Evolutionary conservation across 2,888 invertebrate species (phyloP).

Genomic region (Epsilonema sp.): DNA sequence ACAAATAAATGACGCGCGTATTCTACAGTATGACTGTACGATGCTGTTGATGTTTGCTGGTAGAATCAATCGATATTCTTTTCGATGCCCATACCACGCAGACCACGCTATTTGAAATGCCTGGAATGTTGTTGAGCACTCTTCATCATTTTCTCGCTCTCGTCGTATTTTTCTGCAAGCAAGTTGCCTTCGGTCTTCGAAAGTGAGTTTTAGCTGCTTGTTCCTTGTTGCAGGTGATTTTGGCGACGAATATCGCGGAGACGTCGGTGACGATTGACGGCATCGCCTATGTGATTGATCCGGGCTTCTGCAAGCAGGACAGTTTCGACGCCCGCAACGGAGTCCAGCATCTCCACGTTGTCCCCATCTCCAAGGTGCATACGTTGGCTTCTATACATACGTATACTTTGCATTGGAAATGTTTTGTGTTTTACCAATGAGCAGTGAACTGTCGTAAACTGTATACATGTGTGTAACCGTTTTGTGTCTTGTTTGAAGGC

Average conservation of each 20-base stretch:
- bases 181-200: too few relatives aligned
- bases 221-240: slow-evolving; percentile 49
- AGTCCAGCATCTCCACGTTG: slow-evolving; percentile 92
- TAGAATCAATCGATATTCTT: too few relatives aligned
- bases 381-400: slow-evolving; percentile 13
- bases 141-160: too few relatives aligned
- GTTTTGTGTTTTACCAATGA: neutral
- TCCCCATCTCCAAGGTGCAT: slow-evolving; percentile 92
- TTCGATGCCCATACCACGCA: neutral
- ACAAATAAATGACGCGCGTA: neutral
- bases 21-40: too few relatives aligned
- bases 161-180: too few relatives aligned
- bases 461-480: neutral
- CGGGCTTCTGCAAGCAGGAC: slow-evolving; percentile 97
- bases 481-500: slow-evolving; percentile 26
- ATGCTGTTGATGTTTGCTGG: too few relatives aligned
- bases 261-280: slow-evolving; percentile 97
- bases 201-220: too few relatives aligned
- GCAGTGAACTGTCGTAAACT: neutral
- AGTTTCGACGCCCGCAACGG: slow-evolving; percentile 90
- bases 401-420: neutral
- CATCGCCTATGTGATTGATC: slow-evolving; percentile 93
- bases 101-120: too few relatives aligned
- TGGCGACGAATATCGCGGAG: slow-evolving; percentile 97
- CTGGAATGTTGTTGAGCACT: too few relatives aligned